These are phyloP conservation scores for Cephalopterus ornatus DNA, from an alignment of 2,113 vertebrate species.

Conservation along the genomic window DNA sequence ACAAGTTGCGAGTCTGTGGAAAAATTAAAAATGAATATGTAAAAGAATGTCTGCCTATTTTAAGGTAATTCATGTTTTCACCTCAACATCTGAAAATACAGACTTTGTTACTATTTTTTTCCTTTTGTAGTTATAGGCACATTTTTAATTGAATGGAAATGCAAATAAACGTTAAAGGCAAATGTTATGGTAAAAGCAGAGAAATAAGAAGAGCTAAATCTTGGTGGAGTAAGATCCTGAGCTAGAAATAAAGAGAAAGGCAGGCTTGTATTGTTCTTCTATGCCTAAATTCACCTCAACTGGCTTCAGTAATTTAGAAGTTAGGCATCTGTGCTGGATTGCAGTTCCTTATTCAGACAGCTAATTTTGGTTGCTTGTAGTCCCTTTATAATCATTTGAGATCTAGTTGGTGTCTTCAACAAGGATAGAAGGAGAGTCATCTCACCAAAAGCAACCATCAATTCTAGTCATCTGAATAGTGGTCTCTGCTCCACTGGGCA, in stretches of 20 bases:
- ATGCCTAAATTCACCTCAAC: neutral
- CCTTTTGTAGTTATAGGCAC: neutral
- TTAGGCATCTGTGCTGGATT: neutral
- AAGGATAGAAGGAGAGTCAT: neutral
- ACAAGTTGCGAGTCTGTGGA: neutral
- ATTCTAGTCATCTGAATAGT: neutral
- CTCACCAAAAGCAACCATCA: neutral
- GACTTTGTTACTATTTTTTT: neutral
- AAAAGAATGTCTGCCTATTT: neutral
- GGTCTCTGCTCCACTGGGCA: accelerated
- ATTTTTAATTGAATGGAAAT: neutral
- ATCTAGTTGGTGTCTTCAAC: neutral
- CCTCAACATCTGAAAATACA: neutral
- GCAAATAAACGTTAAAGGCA: neutral
- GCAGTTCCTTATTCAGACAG: neutral
- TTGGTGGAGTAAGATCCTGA: neutral
- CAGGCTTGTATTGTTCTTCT: neutral
- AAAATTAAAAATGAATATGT: neutral
- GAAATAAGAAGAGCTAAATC: neutral
- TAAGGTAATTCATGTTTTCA: neutral
- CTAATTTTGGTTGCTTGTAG: too few species aligned
- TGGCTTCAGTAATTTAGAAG: neutral
- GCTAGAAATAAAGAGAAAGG: neutral
- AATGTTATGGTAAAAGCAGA: neutral
- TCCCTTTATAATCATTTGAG: neutral